These are phyloP conservation scores for Phengaris alcon DNA, from an alignment of 2,888 invertebrate species.

Conservation along the genomic window DNA sequence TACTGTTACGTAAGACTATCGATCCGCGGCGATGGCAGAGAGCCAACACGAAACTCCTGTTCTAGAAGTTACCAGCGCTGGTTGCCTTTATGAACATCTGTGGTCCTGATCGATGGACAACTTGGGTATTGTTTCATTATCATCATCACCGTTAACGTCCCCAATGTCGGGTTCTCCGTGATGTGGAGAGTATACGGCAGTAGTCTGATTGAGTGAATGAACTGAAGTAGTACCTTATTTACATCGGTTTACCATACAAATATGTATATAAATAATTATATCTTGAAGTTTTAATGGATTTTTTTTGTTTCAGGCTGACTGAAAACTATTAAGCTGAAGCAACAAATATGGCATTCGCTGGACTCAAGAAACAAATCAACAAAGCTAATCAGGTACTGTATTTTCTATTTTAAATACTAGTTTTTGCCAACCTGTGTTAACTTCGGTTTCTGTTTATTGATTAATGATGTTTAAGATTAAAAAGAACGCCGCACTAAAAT, in stretches of 20 bases:
- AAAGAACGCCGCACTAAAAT: background rate
- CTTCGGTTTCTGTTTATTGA: background rate
- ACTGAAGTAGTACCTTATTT: too few relatives aligned
- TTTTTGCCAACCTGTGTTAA: background rate
- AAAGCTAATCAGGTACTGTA: conserved; percentile 97
- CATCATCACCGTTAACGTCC: background rate
- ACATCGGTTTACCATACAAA: too few relatives aligned
- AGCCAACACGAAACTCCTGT: conserved; percentile 66
- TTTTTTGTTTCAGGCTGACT: conserved; percentile 37
- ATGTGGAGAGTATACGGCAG: too few relatives aligned
- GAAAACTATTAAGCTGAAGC: conserved; percentile 41
- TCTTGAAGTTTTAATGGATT: background rate
- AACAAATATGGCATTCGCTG: conserved; percentile 96
- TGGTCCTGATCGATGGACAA: conserved; percentile 18
- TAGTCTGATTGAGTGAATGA: too few relatives aligned
- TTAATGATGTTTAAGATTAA: background rate
- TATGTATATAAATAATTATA: too few relatives aligned
- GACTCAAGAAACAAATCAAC: conserved; percentile 99
- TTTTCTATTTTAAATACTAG: background rate
- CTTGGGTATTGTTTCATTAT: background rate
- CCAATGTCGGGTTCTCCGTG: too few relatives aligned
- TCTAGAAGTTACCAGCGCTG: conserved; percentile 46
- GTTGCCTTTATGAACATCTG: conserved; percentile 8
- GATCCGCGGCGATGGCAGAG: conserved; percentile 67
- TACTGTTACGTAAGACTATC: conserved; percentile 68